phyloP scores from a whole-genome alignment of 2,113 vertebrate genomes.

The Pangasianodon gigas region DNA sequence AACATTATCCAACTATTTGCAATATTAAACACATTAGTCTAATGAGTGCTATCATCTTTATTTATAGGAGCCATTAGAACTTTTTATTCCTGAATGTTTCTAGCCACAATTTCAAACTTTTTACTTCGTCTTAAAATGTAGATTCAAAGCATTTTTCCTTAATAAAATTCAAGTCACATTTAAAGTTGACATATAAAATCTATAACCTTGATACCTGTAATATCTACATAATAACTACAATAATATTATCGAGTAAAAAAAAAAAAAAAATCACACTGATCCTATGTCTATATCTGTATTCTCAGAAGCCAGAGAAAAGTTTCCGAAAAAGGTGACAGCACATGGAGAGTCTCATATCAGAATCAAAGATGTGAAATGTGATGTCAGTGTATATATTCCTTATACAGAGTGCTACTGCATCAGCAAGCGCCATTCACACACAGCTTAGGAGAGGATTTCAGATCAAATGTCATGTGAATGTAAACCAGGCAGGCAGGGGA shows the following conservation, averaged over 20 bases:
- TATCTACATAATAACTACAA: neutral
- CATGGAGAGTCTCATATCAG: neutral
- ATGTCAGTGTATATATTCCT: neutral
- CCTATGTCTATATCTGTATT: neutral
- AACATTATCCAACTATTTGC: neutral
- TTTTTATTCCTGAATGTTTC: neutral
- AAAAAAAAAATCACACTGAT: neutral
- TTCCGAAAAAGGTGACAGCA: neutral
- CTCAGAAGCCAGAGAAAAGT: neutral
- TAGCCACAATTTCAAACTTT: neutral
- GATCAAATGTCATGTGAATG: conserved; percentile 25
- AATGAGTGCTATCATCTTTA: neutral
- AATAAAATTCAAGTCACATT: neutral
- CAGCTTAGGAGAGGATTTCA: conserved; percentile 3
- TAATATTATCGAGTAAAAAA: neutral
- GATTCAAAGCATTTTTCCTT: neutral
- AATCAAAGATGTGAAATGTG: conserved; percentile 15
- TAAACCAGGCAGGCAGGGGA: conserved; percentile 31
- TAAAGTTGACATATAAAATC: neutral
- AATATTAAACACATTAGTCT: neutral
- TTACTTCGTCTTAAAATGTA: neutral
- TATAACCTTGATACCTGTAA: neutral
- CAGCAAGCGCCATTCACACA: conserved; percentile 10
- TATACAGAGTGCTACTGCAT: conserved; percentile 6
- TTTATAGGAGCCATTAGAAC: neutral